Percentiles rank a stretch among this genome's conserved stretches.
phyloP scores from a whole-genome alignment of 2,888 invertebrate genomes.

The Pollenia labialis region DNA sequence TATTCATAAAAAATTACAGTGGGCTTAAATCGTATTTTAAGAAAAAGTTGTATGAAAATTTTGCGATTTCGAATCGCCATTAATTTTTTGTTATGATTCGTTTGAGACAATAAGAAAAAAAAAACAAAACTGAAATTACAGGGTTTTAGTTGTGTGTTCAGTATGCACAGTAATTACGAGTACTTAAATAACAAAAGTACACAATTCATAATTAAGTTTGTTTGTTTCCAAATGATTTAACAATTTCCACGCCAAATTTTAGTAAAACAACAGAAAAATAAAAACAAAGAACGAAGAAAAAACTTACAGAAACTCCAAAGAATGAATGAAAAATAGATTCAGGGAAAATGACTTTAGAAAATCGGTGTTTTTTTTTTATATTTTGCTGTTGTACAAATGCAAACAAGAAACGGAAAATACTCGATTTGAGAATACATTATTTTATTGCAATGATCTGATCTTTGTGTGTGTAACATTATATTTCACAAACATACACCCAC shows the following conservation, averaged over 20 bases:
- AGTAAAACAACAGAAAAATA: slow-evolving; percentile 33
- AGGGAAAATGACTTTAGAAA: slow-evolving; percentile 39
- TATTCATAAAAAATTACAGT: too few relatives aligned
- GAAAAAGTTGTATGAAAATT: too few relatives aligned
- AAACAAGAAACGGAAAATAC: slow-evolving; percentile 71
- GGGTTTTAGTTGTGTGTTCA: slow-evolving; percentile 6
- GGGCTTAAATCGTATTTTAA: too few relatives aligned
- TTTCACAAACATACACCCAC: slow-evolving; percentile 40
- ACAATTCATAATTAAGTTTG: slow-evolving; percentile 50
- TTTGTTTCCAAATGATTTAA: slow-evolving; percentile 56
- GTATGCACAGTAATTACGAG: slow-evolving; percentile 34
- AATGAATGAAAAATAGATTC: background rate
- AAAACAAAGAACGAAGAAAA: slow-evolving; percentile 38
- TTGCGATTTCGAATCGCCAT: too few relatives aligned
- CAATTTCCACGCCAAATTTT: slow-evolving; percentile 60
- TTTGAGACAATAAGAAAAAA: too few relatives aligned
- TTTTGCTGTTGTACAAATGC: slow-evolving; percentile 21
- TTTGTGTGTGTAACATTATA: slow-evolving; percentile 32
- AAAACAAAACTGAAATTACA: slow-evolving; percentile 6
- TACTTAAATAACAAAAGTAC: slow-evolving; percentile 53
- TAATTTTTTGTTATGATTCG: too few relatives aligned
- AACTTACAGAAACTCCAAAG: slow-evolving; percentile 36
- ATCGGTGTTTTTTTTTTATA: background rate
- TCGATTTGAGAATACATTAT: slow-evolving; percentile 65
- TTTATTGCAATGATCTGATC: slow-evolving; percentile 60